phyloP scores from a whole-genome alignment of 2,113 vertebrate species.

The Microcebus murinus region DNA sequence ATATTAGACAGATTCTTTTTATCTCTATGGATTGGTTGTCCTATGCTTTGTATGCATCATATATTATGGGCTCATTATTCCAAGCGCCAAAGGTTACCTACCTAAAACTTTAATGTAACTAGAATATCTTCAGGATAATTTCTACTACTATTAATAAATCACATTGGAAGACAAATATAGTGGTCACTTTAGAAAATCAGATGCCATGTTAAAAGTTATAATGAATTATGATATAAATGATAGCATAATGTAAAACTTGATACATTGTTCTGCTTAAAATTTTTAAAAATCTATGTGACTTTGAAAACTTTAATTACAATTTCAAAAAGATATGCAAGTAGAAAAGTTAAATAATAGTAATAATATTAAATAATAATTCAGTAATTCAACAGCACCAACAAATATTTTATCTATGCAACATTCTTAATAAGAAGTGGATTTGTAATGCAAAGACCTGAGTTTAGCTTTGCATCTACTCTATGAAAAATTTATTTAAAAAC shows the following conservation, averaged over 20 bases:
- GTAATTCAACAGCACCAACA: not conserved
- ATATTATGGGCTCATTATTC: not conserved
- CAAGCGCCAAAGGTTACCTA: not conserved
- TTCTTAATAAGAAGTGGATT: not conserved
- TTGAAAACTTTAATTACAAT: not conserved
- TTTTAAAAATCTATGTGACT: not conserved
- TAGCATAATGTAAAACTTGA: not conserved
- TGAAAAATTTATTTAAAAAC: not conserved
- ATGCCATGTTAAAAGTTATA: not conserved
- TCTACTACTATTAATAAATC: not conserved
- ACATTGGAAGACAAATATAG: not conserved
- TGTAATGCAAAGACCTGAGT: not conserved
- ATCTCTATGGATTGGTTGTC: not conserved
- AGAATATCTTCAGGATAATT: not conserved
- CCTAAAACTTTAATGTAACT: not conserved
- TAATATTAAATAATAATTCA: not conserved
- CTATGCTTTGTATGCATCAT: not conserved
- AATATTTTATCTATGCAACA: not conserved
- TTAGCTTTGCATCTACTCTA: not conserved
- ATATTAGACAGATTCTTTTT: conserved; percentile 43
- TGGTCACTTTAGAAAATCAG: not conserved
- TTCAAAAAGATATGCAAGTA: not conserved
- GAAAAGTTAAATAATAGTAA: not conserved
- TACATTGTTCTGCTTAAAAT: not conserved
- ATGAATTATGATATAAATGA: not conserved